A percentile compares a stretch with the other conserved stretches of the same genome.
Conservation (phyloP, 2,888 invertebrate species). For the Netelia melanura region DNA sequence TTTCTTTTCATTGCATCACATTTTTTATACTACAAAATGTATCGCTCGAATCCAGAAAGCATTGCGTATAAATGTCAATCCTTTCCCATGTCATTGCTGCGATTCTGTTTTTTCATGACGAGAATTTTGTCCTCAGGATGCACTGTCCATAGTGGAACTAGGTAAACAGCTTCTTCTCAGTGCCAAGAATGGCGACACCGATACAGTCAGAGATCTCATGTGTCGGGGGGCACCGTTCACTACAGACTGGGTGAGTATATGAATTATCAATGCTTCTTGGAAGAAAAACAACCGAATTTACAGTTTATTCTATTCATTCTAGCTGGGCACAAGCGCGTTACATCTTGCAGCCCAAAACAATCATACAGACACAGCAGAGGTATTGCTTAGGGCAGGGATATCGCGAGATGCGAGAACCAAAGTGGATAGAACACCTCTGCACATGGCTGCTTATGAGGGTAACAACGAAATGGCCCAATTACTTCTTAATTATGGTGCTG, state of each 20-base stretch:
- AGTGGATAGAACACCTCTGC: conserved; percentile 96
- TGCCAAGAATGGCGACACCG: conserved; percentile 92
- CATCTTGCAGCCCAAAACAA: conserved; percentile 95
- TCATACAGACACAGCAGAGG: conserved; percentile 91
- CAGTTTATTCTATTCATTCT: conserved; percentile 68
- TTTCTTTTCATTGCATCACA: not conserved
- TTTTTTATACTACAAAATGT: not conserved
- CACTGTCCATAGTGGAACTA: conserved; percentile 89
- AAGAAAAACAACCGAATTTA: conserved; percentile 9
- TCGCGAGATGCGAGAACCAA: conserved; percentile 96
- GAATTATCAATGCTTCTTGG: not conserved
- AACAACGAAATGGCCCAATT: conserved; percentile 91
- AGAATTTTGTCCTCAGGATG: conserved; percentile 77
- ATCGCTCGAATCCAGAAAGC: too few species aligned
- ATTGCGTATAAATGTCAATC: not conserved
- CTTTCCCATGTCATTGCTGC: not conserved
- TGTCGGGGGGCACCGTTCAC: conserved; percentile 96
- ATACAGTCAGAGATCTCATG: conserved; percentile 91
- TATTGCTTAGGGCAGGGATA: conserved; percentile 94
- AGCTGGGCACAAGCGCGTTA: conserved; percentile 96
- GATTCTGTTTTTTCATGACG: not conserved
- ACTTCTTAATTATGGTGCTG: conserved; percentile 89
- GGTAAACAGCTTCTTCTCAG: conserved; percentile 94
- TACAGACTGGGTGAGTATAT: conserved; percentile 93
- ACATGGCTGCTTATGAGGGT: conserved; percentile 95